Evolutionary conservation across 1,140 invertebrate genomes (phyloP).

Genomic region (Periplaneta americana): DNA sequence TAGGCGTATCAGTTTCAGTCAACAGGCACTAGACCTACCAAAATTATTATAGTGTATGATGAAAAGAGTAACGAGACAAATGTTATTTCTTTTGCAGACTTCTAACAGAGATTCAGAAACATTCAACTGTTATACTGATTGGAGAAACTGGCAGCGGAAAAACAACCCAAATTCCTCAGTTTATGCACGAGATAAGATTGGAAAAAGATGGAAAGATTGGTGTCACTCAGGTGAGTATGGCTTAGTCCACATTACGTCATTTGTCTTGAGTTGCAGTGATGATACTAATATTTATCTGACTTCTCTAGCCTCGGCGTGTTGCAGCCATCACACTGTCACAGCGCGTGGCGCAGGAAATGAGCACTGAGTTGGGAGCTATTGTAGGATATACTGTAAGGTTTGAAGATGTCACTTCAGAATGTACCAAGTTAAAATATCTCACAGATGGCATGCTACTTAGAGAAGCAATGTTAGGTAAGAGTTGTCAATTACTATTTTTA

Average conservation of each 20-base stretch:
- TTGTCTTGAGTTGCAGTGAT: neutral
- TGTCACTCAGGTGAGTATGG: constrained; percentile 60
- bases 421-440: constrained; percentile 82
- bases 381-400: constrained; percentile 92
- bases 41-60: too few species aligned
- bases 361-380: constrained; percentile 55
- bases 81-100: constrained; percentile 35
- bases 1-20: too few species aligned
- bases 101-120: constrained; percentile 45
- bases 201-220: constrained; percentile 56
- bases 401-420: constrained; percentile 71
- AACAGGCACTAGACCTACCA: too few species aligned
- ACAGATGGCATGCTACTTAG: constrained; percentile 94
- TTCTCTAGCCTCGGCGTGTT: constrained; percentile 73
- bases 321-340: constrained; percentile 87
- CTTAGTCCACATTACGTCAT: neutral
- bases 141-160: constrained; percentile 89
- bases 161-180: constrained; percentile 87
- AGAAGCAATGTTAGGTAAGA: constrained; percentile 66
- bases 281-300: neutral
- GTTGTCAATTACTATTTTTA: neutral
- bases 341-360: constrained; percentile 77
- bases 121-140: constrained; percentile 67
- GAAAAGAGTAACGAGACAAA: too few species aligned
- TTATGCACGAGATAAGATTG: constrained; percentile 54